Base-by-base conservation (phyloP, 2,797 vertebrate genomes). In the Momotus momota region DNA sequence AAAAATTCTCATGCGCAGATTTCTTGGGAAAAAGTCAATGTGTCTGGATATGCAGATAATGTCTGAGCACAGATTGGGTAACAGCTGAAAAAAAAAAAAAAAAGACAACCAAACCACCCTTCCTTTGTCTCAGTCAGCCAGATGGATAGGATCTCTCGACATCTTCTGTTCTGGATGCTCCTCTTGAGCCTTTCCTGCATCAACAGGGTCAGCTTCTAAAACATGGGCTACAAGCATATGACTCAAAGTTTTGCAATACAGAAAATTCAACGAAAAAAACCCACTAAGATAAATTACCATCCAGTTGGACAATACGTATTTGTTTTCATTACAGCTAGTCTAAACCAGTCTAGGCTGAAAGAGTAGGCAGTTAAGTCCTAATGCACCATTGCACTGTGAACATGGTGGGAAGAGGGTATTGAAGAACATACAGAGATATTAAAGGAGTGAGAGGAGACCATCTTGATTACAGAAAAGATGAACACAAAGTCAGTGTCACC, bases 211-310 rank as follows among this genome's bases (percentile, higher is more conserved):
- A 88, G 62, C 55, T 84, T 73, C 40, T 81, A 77, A 90, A 92
- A 57, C 38, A 74, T 0, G 60, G 23, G 22, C 65, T 79, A 66
- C 0, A 1, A 31, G 23, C 58, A 79, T 19, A 45, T 58, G 73
- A 89, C 61, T 70, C 48, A 21, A 78, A 75, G 43, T 88, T 96
- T 94, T 77, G 80, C 66, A 90, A 93, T 40, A 65, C 83, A 88
- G 41, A 4, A 61, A 80, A 62, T 88, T 71, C 48, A 51, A 1
- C 5, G 2, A 57, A 22, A 66, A 94, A 84, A 73, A 35, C 7
- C 35, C 27, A 55, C 1, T 0, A 1, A 83, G 58, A 91, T 41
- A 69, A 71, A 26, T 67, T 75, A 58, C 55, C 23, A 40, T 61
- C 25, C 43, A 60, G 33, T 6, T 55, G 46, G 43, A 29, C 2